Conservation (phyloP, 1,140 invertebrate species). For the Macrosteles quadrilineatus region DNA sequence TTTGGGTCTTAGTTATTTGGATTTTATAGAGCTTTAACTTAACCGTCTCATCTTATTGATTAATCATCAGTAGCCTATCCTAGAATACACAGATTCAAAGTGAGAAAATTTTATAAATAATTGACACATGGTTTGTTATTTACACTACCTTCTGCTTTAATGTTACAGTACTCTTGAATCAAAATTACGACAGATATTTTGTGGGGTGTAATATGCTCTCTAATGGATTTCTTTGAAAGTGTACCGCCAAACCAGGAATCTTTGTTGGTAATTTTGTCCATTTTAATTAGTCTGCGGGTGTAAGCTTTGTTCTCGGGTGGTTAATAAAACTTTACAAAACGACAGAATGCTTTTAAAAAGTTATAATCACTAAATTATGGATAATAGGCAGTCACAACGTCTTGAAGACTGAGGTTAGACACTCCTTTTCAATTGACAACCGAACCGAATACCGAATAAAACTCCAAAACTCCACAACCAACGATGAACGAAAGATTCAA, state of each 20-base stretch:
- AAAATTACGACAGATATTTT: slow-evolving; percentile 57
- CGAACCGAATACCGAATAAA: no score
- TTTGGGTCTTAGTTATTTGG: slow-evolving; percentile 34
- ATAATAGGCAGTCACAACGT: no score
- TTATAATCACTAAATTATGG: no score
- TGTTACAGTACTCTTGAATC: slow-evolving; percentile 56
- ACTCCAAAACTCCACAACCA: no score
- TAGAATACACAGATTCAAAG: slow-evolving; percentile 5
- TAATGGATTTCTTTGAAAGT: slow-evolving; percentile 31
- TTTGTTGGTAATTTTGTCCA: neutral
- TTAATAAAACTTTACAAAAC: no score
- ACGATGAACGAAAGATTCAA: no score
- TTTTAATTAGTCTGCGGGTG: no score
- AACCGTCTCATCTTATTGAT: slow-evolving; percentile 15
- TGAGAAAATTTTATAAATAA: neutral
- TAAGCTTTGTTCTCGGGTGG: no score
- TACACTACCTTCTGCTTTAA: slow-evolving; percentile 51
- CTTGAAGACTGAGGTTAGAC: no score
- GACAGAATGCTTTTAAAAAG: no score
- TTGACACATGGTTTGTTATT: no score
- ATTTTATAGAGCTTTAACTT: slow-evolving; percentile 37
- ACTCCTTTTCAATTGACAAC: no score
- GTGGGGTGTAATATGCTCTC: slow-evolving; percentile 57
- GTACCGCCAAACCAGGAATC: neutral
- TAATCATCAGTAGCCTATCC: neutral